Evolutionary conservation across 1,140 invertebrate genomes (phyloP), one percentile per base, ranked within the genome.

Genomic region (Pseudobourletiella spinata): DNA sequence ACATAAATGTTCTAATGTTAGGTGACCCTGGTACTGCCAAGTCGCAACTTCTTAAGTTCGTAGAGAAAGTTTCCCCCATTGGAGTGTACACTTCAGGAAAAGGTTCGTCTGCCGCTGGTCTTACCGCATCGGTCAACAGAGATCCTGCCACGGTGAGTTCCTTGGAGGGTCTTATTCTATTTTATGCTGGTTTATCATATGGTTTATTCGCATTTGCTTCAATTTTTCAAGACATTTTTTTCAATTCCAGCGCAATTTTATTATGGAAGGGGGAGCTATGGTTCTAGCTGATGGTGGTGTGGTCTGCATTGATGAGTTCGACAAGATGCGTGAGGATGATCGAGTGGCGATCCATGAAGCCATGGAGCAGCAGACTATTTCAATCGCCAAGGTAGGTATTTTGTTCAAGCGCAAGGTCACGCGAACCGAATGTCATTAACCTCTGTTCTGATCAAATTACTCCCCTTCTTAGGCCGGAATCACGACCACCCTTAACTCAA

Each of bases 311-410:
- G 97, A 99, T 75, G 97, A 99, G 76, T 99, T 99, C 78, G 97
- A 99, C 77, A 99, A 99, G 79, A 99, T 99, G 97, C 83, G 92
- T 65, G 96, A 99, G 78, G 95, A 99, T 75, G 97, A 99, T 75
- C 80, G 96, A 68, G 96, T 99, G 2, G 96, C 96, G 20, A 99
- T 99, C 74, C 97, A 99, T 73, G 97, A 99, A 79, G 97, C 96
- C 30, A 99, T 99, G 97, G 97, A 99, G 76, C 97, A 99, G 73
- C 97, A 99, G 76, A 99, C 97, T 0, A 99, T 99, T 70, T 98
- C 95, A 2, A 99, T 99, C 73, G 97, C 97, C 1, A 99, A 99
- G 81, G 88, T 86, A 74, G 57, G 20, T 30, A 39, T 39, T 39
- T 39, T 39, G 48, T 75, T 6, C 67, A 85, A 83, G 93, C 96